A percentile compares a stretch with the other conserved stretches of the same genome.
phyloP scores from a whole-genome alignment of 2,888 invertebrate species.

The Ormyrus rosae region DNA sequence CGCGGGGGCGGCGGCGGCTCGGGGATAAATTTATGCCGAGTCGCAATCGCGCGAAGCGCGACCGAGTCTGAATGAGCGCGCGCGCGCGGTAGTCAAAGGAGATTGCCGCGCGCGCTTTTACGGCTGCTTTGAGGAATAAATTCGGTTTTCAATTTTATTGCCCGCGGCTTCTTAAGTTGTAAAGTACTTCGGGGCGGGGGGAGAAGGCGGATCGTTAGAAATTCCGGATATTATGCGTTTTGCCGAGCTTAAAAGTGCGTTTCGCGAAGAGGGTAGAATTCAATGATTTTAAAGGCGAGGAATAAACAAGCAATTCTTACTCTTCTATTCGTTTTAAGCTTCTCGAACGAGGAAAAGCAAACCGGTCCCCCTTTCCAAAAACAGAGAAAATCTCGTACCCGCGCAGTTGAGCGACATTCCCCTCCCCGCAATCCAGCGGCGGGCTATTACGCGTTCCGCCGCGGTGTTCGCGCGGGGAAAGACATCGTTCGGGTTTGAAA shows the following conservation, averaged over 20 bases:
- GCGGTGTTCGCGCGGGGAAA: not conserved
- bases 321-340: too few species aligned
- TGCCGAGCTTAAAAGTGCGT: too few species aligned
- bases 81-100: not conserved
- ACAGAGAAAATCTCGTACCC: not conserved
- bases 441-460: too few species aligned
- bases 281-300: not conserved
- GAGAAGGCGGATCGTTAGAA: too few species aligned
- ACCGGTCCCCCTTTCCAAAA: not conserved
- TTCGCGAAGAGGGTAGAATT: too few species aligned
- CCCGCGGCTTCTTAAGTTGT: too few species aligned
- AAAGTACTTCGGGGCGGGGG: too few species aligned
- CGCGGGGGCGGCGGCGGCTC: not conserved
- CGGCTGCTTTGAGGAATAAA: too few species aligned
- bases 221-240: too few species aligned
- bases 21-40: conserved; percentile 16
- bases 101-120: not conserved
- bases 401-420: too few species aligned
- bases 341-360: not conserved
- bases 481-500: conserved; percentile 25
- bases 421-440: too few species aligned
- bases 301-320: not conserved
- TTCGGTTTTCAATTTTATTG: too few species aligned
- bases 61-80: not conserved
- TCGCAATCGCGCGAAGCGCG: not conserved